A percentile compares a stretch with the other conserved stretches of the same genome.
Conservation (phyloP, 2,113 vertebrate genomes). For the Oriolus oriolus region DNA sequence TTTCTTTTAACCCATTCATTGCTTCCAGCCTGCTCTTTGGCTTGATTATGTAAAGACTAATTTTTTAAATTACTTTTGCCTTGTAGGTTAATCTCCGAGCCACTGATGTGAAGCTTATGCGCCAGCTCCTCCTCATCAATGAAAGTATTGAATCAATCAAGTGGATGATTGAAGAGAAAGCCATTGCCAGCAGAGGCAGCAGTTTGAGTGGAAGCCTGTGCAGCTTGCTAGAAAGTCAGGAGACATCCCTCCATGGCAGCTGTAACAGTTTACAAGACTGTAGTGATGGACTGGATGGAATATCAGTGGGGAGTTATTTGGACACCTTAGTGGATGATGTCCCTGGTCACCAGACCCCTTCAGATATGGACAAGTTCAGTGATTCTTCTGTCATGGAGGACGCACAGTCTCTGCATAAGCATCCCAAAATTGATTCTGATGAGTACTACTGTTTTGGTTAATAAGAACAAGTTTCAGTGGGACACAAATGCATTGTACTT, state of each 20-base stretch:
- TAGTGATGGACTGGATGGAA: slow-evolving; percentile 85
- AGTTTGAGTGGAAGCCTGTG: slow-evolving; percentile 90
- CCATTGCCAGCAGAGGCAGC: slow-evolving; percentile 83
- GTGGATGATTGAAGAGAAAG: slow-evolving; percentile 93
- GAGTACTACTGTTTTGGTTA: slow-evolving; percentile 96
- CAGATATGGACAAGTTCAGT: slow-evolving; percentile 81
- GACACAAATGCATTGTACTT: slow-evolving; percentile 64
- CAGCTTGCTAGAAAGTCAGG: slow-evolving; percentile 90
- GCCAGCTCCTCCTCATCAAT: slow-evolving; percentile 92
- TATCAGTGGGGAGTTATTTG: slow-evolving; percentile 94
- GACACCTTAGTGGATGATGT: slow-evolving; percentile 91
- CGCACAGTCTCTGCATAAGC: slow-evolving; percentile 72
- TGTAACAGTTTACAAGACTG: slow-evolving; percentile 83
- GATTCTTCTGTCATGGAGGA: slow-evolving; percentile 78
- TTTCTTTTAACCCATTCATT: background rate
- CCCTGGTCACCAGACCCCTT: slow-evolving; percentile 81
- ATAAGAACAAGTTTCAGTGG: slow-evolving; percentile 30
- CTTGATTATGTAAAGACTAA: background rate
- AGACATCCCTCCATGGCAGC: slow-evolving; percentile 83
- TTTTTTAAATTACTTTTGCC: background rate
- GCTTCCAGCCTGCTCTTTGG: background rate
- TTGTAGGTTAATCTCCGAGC: slow-evolving; percentile 86
- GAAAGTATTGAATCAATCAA: slow-evolving; percentile 95
- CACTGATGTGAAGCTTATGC: slow-evolving; percentile 91
- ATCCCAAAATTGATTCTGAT: slow-evolving; percentile 81